Evolutionary conservation across 37 sponge, comb jelly and placozoan species (phyloP), one percentile per base, ranked within the genome.

Genomic region (Halichondria panicea): DNA sequence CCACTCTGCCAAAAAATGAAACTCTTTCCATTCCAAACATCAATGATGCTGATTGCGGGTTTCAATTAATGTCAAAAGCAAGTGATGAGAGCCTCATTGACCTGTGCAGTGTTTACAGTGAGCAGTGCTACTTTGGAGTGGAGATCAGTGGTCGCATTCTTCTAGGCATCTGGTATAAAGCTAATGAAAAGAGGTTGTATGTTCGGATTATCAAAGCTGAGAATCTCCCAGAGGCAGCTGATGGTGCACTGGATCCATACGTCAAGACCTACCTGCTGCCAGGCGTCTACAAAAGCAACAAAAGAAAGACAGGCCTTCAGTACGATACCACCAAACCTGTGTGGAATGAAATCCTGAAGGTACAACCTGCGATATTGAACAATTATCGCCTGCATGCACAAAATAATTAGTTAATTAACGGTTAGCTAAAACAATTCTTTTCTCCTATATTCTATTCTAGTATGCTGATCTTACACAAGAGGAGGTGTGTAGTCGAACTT

Each of bases 251-350:
- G 3, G 36, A 87, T 62, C 88, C 88, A 18, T 88, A 88, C 57
- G 75, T 88, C 55, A 88, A 83, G 75, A 61, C 59, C n/a, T 78
- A 88, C 53, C 75, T 88, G 45, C 68, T 88, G 3, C 89, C 89
- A 0, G 89, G 69, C 63, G 66, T n/a, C 31, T 60, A 45, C 55
- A 88, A 88, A 41, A 33, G 32, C 27, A 46, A 79, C 32, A 88
- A 88, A 70, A 82, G 68, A 59, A 88, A 68, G 64, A 88, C 89
- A 1, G 39, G 40, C 5, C 42, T 78, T 24, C 57, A 67, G 11
- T 39, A 59, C n/a, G 68, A 74, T 41, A 77, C 79, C 6, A n/a
- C 48, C 38, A 66, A 52, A 31, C 84, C 89, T 24, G 41, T n/a
- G 6, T 87, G 32, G 45, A 43, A 75, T 52, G 88, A 87, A 57